Base-by-base conservation (phyloP, 1,140 invertebrate species). In the Drosophila ercepeae region DNA sequence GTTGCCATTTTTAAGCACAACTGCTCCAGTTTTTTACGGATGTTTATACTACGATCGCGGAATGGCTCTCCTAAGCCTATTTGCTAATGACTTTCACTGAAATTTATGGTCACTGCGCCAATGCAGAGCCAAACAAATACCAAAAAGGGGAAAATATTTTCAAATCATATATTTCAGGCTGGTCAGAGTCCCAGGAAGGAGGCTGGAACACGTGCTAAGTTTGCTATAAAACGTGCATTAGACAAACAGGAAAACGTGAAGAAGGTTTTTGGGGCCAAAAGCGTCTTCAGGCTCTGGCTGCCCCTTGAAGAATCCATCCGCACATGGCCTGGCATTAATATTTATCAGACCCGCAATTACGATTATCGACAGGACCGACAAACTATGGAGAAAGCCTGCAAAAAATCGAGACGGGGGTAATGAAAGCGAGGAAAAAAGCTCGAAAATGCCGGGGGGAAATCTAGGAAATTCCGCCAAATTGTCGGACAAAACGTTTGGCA, bases 291-390 rank as follows among this genome's bases (percentile, higher is more conserved):
- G 32, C 42, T 18, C 42, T 7, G 11, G 34, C 9, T 27, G 3
- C 11, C 29, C n/a, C 36, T 39, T 39, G 13, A 44, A 48, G 49
- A 69, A 69, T 67, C 50, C 50, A 45, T 68, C 63, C 23, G 27
- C 23, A 48, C 67, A 67, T 68, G 70, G 16, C 27, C 23, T 50
- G 48, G 70, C 79, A 86, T 79, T 81, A 86, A 86, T 86, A 86
- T 86, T 86, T 86, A 86, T 86, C 81, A 86, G 75, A 27, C 53
- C 42, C 61, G 75, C 70, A 84, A 83, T 83, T 84, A 84, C 79
- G 70, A 83, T 72, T 75, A 83, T 65, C 51, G 59, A 60, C 67
- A 61, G 42, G 42, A 36, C 55, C 59, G 77, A 78, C 71, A 75
- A 83, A 83, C 75, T 75, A 75, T 53, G 71, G 65, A 32, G n/a